Evolutionary conservation across 1,140 invertebrate genomes (phyloP).

Genomic region (Scaptomyza graminum): DNA sequence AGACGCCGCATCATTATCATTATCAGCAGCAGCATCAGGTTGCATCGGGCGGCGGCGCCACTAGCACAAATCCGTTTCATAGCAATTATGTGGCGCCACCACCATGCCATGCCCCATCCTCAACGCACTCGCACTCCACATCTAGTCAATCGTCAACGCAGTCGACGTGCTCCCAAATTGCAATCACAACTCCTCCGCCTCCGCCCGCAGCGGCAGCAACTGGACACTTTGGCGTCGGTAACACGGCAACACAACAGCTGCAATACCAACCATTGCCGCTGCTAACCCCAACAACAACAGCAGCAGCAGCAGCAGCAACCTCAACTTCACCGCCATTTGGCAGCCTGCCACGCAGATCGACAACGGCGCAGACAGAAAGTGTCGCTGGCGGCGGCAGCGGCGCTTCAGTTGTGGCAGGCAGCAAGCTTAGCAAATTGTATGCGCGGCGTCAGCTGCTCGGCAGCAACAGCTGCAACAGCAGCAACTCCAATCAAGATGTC

Average conservation of each 20-base stretch:
- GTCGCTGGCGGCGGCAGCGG: not conserved
- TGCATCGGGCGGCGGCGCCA: conserved; percentile 27
- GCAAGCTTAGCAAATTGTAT: conserved; percentile 76
- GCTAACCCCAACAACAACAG: conserved; percentile 36
- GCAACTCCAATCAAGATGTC: conserved; percentile 47
- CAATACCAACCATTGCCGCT: conserved; percentile 74
- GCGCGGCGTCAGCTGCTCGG: conserved; percentile 65
- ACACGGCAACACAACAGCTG: conserved; percentile 49
- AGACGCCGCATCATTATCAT: conserved; percentile 17
- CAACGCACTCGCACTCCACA: conserved; percentile 69
- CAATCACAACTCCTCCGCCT: conserved; percentile 16
- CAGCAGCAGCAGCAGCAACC: conserved; percentile 22
- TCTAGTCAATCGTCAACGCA: conserved; percentile 83
- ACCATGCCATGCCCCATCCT: conserved; percentile 16
- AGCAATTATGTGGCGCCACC: conserved; percentile 73
- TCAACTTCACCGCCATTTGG: not conserved
- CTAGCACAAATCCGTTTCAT: conserved; percentile 75
- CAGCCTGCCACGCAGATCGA: conserved; percentile 27
- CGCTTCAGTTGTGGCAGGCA: conserved; percentile 34
- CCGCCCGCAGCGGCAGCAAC: conserved; percentile 28
- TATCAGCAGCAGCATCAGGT: conserved; percentile 4
- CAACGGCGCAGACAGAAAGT: conserved; percentile 14
- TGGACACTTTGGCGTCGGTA: conserved; percentile 64
- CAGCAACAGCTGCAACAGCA: conserved; percentile 37
- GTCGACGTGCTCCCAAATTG: conserved; percentile 77